Percentiles rank a stretch among this genome's conserved stretches.
phyloP scores from a whole-genome alignment of 1,140 invertebrate species.

The Drosophila mauritiana region DNA sequence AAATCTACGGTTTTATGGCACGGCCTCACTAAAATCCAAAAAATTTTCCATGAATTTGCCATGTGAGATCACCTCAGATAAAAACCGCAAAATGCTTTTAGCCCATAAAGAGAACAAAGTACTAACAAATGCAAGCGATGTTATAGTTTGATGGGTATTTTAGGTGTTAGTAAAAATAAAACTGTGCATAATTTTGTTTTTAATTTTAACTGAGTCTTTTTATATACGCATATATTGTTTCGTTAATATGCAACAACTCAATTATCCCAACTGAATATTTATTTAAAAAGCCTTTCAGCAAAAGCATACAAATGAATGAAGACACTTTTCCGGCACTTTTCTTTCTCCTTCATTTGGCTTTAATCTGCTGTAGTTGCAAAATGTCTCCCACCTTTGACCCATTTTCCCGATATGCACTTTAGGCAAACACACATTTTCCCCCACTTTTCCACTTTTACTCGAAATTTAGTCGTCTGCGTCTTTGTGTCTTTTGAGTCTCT shows the following conservation, averaged over 20 bases:
- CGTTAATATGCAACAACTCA: too few relatives aligned
- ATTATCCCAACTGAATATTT: background rate
- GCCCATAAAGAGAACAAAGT: slow-evolving; percentile 22
- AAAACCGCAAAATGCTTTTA: slow-evolving; percentile 21
- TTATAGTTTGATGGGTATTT: background rate
- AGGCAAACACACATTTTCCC: slow-evolving; percentile 35
- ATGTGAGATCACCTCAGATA: slow-evolving; percentile 38
- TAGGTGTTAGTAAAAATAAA: background rate
- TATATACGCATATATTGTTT: too few relatives aligned
- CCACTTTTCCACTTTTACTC: slow-evolving; percentile 55
- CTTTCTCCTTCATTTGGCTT: slow-evolving; percentile 27
- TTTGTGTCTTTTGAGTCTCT: slow-evolving; percentile 14
- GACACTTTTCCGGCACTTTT: slow-evolving; percentile 31
- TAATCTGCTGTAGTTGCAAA: slow-evolving; percentile 42
- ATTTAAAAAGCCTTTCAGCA: background rate
- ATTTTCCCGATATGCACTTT: slow-evolving; percentile 53
- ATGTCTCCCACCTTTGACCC: slow-evolving; percentile 56
- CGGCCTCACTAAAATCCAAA: slow-evolving; percentile 3
- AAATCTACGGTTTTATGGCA: slow-evolving; percentile 20
- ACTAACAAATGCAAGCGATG: slow-evolving; percentile 13
- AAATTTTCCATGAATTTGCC: slow-evolving; percentile 30
- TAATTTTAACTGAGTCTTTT: too few relatives aligned
- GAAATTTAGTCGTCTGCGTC: slow-evolving; percentile 59
- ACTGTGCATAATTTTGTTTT: too few relatives aligned
- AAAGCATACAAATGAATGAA: slow-evolving; percentile 12